phyloP scores from a whole-genome alignment of 2,797 vertebrate genomes.

The Bufotes viridis region DNA sequence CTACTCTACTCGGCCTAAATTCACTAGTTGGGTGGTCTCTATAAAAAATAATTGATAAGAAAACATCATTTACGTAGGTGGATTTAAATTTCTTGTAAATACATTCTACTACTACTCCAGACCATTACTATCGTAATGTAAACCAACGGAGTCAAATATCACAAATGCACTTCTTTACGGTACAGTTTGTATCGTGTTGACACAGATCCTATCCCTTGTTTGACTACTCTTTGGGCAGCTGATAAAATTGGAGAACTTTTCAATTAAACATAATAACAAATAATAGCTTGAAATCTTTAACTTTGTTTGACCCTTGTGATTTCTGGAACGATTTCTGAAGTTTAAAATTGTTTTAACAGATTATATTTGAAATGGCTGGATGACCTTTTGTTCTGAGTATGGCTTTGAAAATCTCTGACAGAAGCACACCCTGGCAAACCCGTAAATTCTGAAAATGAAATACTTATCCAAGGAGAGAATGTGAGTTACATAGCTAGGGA shows the following conservation, averaged over 20 bases:
- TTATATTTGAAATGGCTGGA: slow-evolving; percentile 47
- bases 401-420: slow-evolving; percentile 50
- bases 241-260: slow-evolving; percentile 36
- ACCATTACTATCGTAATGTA: background rate
- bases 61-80: background rate
- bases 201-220: slow-evolving; percentile 15
- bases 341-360: slow-evolving; percentile 54
- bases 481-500: slow-evolving; percentile 16
- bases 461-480: slow-evolving; percentile 15
- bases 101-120: background rate
- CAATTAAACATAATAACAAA: slow-evolving; percentile 52
- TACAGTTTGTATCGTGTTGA: background rate
- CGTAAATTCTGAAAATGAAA: slow-evolving; percentile 43
- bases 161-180: background rate
- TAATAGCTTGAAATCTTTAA: slow-evolving; percentile 45
- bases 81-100: background rate
- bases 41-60: background rate
- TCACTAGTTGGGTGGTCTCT: background rate
- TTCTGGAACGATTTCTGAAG: slow-evolving; percentile 52
- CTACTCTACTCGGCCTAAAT: background rate
- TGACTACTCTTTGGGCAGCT: slow-evolving; percentile 11
- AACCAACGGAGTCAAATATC: background rate
- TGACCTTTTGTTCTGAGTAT: slow-evolving; percentile 50
- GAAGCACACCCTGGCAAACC: slow-evolving; percentile 46
- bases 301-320: slow-evolving; percentile 51